Base-by-base conservation (phyloP, 2,888 invertebrate genomes). In the Diploptera punctata region DNA sequence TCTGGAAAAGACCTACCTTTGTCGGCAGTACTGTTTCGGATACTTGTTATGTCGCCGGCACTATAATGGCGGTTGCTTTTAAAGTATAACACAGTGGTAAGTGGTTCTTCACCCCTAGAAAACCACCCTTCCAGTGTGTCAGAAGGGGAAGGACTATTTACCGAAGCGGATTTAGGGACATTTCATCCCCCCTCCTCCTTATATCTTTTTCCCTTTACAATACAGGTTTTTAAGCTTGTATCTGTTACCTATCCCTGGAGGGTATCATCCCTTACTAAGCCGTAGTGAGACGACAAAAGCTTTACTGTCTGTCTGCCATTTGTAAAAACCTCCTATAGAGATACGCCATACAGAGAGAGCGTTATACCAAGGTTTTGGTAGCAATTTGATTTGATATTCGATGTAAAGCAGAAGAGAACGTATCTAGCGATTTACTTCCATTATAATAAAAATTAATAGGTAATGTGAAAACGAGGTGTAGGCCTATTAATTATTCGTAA, bases 161-260 rank as follows among this genome's bases (percentile, higher is more conserved):
- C 70, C 49, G 70, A 62, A 70, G 70, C 61, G 70, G 70, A 70
- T 70, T 70, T 70, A 33, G 70, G 70, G 62, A 62, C 70, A 70
- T 77, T 78, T 77, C 76, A 75, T 74, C 73, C 49, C 71, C 76
- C 74, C n/a, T n/a, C 76, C 70, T 74, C 71, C 69, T 43, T 73
- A 70, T 73, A 61, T 44, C 24, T 38, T 24, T 73, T 60, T 70
- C 72, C 75, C 54, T 47, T 26, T 65, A 65, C 65, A 65, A 65
- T 47, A 47, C 65, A 47, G 65, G 65, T 44, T 65, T 62, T 65
- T 44, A 65, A 65, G 65, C 65, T 65, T 47, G 44, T 65, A 65
- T 65, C 65, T 47, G 13, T 5, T 16, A 44, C 65, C 26, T 18
- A 43, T 47, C 65, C 47, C 65, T 29, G 13, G 29, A 21, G 62